phyloP scores from a whole-genome alignment of 2,888 invertebrate species.

The Athalia rosae region DNA sequence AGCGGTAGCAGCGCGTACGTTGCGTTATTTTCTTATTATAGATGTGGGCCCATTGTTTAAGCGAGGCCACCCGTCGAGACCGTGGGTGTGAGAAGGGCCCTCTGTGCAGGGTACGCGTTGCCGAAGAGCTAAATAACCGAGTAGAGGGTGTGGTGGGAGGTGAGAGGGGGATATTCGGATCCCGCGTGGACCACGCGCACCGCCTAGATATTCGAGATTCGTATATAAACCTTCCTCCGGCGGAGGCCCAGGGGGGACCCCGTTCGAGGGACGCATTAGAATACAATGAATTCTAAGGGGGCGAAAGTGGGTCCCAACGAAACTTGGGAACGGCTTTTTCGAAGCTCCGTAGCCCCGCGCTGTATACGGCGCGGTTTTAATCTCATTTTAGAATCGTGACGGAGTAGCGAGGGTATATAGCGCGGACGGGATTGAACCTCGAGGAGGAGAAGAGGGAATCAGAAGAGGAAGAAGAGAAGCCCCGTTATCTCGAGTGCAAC shows the following conservation, averaged over 20 bases:
- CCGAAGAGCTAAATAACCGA: neutral
- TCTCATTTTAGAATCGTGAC: constrained; percentile 1
- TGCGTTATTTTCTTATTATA: constrained; percentile 13
- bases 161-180: neutral
- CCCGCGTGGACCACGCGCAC: no score
- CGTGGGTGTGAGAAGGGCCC: constrained; percentile 44
- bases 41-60: constrained; percentile 48
- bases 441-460: neutral
- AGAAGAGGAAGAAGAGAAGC: neutral
- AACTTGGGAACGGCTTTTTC: neutral
- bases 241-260: neutral
- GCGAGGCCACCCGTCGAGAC: constrained; percentile 45
- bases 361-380: neutral
- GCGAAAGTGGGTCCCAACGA: neutral
- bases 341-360: neutral
- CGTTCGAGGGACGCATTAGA: constrained; percentile 11
- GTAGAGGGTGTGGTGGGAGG: neutral
- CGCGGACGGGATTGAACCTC: neutral
- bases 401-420: neutral
- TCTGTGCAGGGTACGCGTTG: neutral
- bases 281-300: constrained; percentile 39
- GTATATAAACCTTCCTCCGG: neutral
- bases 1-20: constrained; percentile 1
- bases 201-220: constrained; percentile 8
- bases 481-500: constrained; percentile 11